A percentile compares a stretch with the other conserved stretches of the same genome.
phyloP scores from a whole-genome alignment of 1,140 invertebrate genomes.

The Acromyrmex charruanus region DNA sequence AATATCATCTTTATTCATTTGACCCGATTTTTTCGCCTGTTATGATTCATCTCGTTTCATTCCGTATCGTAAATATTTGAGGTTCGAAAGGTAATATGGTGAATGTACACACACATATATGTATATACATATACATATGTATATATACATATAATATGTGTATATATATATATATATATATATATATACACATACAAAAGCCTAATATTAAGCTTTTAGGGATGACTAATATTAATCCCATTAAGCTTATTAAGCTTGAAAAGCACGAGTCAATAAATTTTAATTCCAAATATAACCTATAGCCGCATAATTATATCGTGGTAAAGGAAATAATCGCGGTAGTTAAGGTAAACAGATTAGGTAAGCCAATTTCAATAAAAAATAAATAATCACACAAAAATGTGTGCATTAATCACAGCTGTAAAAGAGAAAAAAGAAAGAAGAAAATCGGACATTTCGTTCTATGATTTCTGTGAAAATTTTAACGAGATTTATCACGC shows the following conservation, averaged over 20 bases:
- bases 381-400: neutral
- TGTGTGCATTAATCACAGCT: neutral
- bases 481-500: neutral
- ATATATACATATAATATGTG: neutral
- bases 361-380: neutral
- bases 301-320: neutral
- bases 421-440: neutral
- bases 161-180: neutral
- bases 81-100: neutral
- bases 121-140: neutral
- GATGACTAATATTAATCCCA: slow-evolving; percentile 25
- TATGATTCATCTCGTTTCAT: slow-evolving; percentile 14
- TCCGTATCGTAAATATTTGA: slow-evolving; percentile 37
- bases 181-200: neutral
- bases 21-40: slow-evolving; percentile 17
- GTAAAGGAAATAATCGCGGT: slow-evolving; percentile 12
- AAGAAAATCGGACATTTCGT: neutral
- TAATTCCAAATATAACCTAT: slow-evolving; percentile 8
- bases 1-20: slow-evolving; percentile 32
- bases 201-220: neutral
- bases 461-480: neutral
- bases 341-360: slow-evolving; percentile 10
- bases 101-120: neutral
- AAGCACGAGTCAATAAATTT: neutral
- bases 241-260: neutral